Evolutionary conservation across 2,797 vertebrate species (phyloP).

Genomic region (Cheirogaleus major): DNA sequence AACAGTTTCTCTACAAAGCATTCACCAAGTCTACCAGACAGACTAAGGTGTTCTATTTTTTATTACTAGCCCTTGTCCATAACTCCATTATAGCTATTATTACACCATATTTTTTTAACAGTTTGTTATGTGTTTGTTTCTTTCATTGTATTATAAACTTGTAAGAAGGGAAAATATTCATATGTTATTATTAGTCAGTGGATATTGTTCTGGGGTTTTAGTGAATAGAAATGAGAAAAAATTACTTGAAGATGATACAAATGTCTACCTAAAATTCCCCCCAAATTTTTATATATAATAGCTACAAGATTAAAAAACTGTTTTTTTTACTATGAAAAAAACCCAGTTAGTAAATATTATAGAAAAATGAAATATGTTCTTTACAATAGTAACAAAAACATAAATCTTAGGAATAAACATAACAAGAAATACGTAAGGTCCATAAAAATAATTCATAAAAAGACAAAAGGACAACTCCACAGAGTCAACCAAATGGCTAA

Average conservation of each 20-base stretch:
- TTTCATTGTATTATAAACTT: background rate
- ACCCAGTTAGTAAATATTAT: background rate
- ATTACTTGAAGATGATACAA: background rate
- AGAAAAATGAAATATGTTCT: conserved; percentile 19
- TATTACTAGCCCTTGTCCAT: background rate
- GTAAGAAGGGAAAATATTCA: background rate
- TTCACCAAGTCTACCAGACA: background rate
- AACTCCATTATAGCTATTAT: background rate
- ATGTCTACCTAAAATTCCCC: background rate
- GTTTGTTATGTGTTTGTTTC: background rate
- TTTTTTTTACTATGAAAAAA: background rate
- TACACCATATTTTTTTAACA: background rate
- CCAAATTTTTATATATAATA: background rate
- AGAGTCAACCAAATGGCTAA: conserved; percentile 8
- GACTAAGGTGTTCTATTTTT: background rate
- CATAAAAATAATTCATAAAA: background rate
- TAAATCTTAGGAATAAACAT: conserved; percentile 10
- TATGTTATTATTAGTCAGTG: background rate
- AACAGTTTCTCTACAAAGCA: background rate
- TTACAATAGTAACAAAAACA: background rate
- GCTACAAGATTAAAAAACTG: background rate
- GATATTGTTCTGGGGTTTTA: background rate
- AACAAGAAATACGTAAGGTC: background rate
- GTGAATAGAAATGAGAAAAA: conserved; percentile 4
- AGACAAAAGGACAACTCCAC: conserved; percentile 1